Conservation (phyloP, 2,113 vertebrate genomes). For the human region GRCh38 chr18:54259001-54259500, state of each 20-base stretch:
- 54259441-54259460: neutral
- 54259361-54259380: neutral
- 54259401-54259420: neutral
- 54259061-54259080: neutral
- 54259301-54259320: neutral
- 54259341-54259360: neutral
- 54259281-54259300: neutral
- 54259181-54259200: no score
- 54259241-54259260: neutral
- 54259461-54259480: neutral
- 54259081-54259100: no score
- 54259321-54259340: neutral
- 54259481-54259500: neutral
- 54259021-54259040: neutral
- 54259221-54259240: neutral
- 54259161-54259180: no score
- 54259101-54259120: no score
- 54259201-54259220: no score
- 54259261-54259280: neutral
- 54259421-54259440: no score
- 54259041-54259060: neutral
- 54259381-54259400: neutral
- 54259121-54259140: no score
- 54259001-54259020: neutral
- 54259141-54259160: no score